Conservation (phyloP, 1,140 invertebrate genomes). For the Colletes gigas region DNA sequence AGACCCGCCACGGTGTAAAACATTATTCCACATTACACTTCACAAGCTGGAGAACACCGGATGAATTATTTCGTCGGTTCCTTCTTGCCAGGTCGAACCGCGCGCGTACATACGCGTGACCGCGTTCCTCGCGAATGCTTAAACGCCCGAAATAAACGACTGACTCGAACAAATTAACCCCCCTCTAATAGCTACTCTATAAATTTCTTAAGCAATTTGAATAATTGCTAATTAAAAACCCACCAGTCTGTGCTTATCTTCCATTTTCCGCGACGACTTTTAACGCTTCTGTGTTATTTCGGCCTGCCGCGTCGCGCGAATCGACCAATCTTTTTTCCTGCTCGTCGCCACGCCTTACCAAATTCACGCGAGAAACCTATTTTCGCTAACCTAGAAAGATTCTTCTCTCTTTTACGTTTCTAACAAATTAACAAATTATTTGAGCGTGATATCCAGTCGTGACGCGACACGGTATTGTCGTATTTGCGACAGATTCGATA, state of each 20-base stretch:
- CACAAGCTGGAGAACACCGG: constrained; percentile 41
- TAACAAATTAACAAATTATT: too few species aligned
- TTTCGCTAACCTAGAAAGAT: not conserved
- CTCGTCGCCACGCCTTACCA: too few species aligned
- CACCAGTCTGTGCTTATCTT: too few species aligned
- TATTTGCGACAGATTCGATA: not conserved
- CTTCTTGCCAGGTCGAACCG: constrained; percentile 30
- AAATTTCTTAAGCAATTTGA: not conserved
- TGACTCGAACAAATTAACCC: not conserved
- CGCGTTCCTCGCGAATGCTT: not conserved
- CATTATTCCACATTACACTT: constrained; percentile 65
- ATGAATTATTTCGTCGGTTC: constrained; percentile 55
- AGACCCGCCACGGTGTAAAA: constrained; percentile 55
- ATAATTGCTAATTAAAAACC: too few species aligned
- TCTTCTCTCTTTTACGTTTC: too few species aligned
- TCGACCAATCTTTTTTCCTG: too few species aligned
- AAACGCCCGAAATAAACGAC: not conserved
- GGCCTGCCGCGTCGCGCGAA: too few species aligned
- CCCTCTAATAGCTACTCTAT: not conserved
- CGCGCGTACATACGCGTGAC: not conserved
- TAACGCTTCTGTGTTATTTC: too few species aligned
- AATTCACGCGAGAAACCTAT: too few species aligned
- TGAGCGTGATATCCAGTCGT: too few species aligned
- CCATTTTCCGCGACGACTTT: too few species aligned
- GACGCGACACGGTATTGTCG: not conserved